Percentiles rank a stretch among this genome's conserved stretches.
Conservation (phyloP, 2,888 invertebrate species). For the Brachypterus glaber region DNA sequence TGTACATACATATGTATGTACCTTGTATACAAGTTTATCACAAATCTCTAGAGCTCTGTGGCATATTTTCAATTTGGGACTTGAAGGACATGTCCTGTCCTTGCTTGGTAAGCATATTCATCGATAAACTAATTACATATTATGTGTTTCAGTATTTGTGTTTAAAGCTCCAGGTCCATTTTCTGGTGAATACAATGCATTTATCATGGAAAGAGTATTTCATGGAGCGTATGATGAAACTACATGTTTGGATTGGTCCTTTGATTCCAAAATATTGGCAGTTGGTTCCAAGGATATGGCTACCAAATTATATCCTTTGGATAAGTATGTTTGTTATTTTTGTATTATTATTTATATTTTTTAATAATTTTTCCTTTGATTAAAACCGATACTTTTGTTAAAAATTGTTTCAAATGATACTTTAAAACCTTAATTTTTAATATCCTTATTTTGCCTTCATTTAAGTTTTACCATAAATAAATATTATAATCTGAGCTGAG, state of each 20-base stretch:
- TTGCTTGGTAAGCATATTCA: too few relatives aligned
- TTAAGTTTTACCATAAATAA: too few relatives aligned
- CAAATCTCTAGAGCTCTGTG: too few relatives aligned
- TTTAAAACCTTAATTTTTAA: too few relatives aligned
- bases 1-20: too few relatives aligned
- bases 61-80: too few relatives aligned
- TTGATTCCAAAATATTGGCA: constrained; percentile 81
- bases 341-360: neutral
- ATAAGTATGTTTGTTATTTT: constrained; percentile 40
- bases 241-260: constrained; percentile 85
- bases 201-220: constrained; percentile 74
- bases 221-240: constrained; percentile 75
- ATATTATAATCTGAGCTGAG: too few relatives aligned
- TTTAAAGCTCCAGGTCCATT: constrained; percentile 77
- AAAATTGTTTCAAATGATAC: neutral
- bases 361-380: neutral
- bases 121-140: constrained; percentile 3
- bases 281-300: constrained; percentile 85
- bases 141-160: constrained; percentile 55
- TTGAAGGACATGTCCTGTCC: too few relatives aligned
- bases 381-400: neutral
- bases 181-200: constrained; percentile 78
- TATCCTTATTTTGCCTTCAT: too few relatives aligned
- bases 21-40: too few relatives aligned
- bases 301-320: constrained; percentile 72